These are phyloP conservation scores for Tubulanus polymorphus DNA, from an alignment of 2,888 invertebrate genomes.

Conservation along the genomic window DNA sequence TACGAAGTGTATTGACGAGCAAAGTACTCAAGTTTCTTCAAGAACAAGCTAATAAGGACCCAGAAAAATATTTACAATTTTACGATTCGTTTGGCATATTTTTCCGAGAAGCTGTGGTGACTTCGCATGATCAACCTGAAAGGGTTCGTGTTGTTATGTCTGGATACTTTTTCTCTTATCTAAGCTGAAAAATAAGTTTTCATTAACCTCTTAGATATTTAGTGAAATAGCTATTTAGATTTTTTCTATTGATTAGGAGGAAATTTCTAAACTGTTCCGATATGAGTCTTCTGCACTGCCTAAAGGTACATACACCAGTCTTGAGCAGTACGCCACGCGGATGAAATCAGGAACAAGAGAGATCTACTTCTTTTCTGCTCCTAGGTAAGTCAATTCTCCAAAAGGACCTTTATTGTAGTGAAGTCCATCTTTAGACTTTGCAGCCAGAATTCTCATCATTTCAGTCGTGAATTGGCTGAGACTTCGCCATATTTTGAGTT, in stretches of 20 bases:
- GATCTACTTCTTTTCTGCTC: conserved; percentile 90
- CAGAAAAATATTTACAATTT: conserved; percentile 76
- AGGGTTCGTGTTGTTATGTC: conserved; percentile 62
- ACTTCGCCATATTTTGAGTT: conserved; percentile 93
- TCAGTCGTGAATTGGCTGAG: conserved; percentile 85
- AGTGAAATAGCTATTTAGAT: no score
- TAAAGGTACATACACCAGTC: conserved; percentile 65
- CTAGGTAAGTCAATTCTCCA: conserved; percentile 71
- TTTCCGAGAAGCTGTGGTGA: conserved; percentile 92
- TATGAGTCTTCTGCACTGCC: conserved; percentile 85
- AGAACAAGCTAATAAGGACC: conserved; percentile 80
- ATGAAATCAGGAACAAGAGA: conserved; percentile 77
- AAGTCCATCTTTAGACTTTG: background rate
- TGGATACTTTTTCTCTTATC: no score
- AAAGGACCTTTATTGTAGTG: background rate
- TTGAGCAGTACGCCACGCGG: conserved; percentile 75
- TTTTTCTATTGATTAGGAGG: conserved; percentile 64
- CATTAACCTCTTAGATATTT: background rate
- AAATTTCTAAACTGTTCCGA: conserved; percentile 80
- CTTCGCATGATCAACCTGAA: conserved; percentile 72
- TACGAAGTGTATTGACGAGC: conserved; percentile 78
- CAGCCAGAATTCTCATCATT: conserved; percentile 28
- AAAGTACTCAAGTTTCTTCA: conserved; percentile 78
- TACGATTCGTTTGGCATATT: conserved; percentile 90
- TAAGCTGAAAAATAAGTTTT: background rate